Evolutionary conservation across 2,113 vertebrate genomes (phyloP), one percentile per base, ranked within the genome.

Genomic region (Etheostoma cragini): DNA sequence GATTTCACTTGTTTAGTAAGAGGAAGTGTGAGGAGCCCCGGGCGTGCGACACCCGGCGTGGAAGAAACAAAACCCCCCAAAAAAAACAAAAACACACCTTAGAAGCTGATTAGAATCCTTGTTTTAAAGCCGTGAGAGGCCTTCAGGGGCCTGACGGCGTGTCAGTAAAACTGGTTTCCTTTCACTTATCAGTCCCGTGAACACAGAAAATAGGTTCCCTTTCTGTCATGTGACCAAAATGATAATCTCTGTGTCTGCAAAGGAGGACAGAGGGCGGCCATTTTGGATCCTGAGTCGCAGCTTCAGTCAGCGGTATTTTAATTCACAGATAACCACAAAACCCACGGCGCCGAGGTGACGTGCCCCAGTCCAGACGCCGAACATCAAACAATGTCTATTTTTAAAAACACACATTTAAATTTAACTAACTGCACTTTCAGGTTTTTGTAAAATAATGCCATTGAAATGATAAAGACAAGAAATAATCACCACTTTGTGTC

Each of bases 231-330:
- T 50, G 62, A 73, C 17, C 35, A 24, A 24, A 21, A 61, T 71
- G 6, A 22, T 58, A 42, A 16, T 53, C 42, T 67, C 26, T 64
- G 73, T 2, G 3, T 57, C 62, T 33, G 56, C 30, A 63, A 46
- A 2, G 50, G 42, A 60, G 13, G 24, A 52, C 10, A 0, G 15
- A 17, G 50, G 7, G 61, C 66, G 21, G 60, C 78, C 85, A 78
- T 81, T 83, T 81, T 83, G 81, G 73, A 68, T 76, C 42, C 56
- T 19, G 58, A 60, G 46, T 16, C 54, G n/a, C 66, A 67, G 84
- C 15, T 80, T 82, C n/a, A 49, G 30, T 66, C 45, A 61, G 54
- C 24, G 26, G 72, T 16, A 52, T 57, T 17, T 49, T 67, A 12
- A 65, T 65, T 56, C 17, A 61, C 50, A 38, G 13, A 61, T 50